Evolutionary conservation across 2,113 vertebrate species (phyloP), one percentile per base, ranked within the genome.

Genomic region (Symphodus melops): DNA sequence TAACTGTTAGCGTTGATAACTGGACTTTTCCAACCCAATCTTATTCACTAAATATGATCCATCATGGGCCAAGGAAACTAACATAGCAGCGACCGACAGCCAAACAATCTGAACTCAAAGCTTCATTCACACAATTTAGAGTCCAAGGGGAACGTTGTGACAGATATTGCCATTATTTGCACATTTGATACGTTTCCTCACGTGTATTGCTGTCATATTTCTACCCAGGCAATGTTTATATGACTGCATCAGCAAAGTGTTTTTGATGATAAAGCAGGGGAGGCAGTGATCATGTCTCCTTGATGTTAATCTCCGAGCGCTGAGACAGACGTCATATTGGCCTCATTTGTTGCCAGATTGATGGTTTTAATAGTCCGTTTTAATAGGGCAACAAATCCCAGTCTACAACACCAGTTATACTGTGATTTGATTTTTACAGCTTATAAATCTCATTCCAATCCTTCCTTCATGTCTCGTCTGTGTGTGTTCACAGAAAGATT

Each of bases 321-420:
- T 36, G 8, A 10, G 16, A 68, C 23, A 8, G 39, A 54, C 13
- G 19, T 21, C 23, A 20, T 12, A 6, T 23, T 14, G 62, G 51
- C 62, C 56, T 63, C n/a, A 44, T 0, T 14, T 46, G 37, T 23
- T 37, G 75, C 59, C 66, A 70, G 9, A 81, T 33, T 28, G 44
- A 81, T 81, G 9, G 39, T 63, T 75, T 41, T 64, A 75, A 80
- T 69, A 12, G 37, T 48, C 37, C 1, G n/a, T 49, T 21, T 44
- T 58, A 42, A 74, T 20, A 0, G 37, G 5, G 33, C 42, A 56
- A 57, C 69, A 56, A 79, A 72, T 72, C 77, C 77, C 77, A 63
- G 58, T 7, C 19, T 48, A 19, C 52, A 62, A 1, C 52, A 63
- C n/a, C 28, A 61, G 39, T 44, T 54, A 0, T 48, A 16, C 1